Percentiles rank a stretch among this genome's conserved stretches.
Evolutionary conservation across 2,888 invertebrate genomes (phyloP).

Genomic region (Siphonodentalium dalli): DNA sequence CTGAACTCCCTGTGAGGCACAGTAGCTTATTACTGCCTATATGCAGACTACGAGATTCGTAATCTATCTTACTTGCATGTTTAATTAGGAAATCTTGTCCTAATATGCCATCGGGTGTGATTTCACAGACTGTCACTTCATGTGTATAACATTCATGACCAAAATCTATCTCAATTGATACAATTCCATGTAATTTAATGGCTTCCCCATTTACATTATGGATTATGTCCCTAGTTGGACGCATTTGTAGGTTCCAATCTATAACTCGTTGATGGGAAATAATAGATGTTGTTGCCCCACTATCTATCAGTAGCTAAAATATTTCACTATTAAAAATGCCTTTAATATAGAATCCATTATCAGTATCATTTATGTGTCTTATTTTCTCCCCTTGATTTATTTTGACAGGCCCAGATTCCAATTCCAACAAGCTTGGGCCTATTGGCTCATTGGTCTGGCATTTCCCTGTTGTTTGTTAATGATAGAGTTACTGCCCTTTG

Average conservation of each 20-base stretch:
- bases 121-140: constrained; percentile 14
- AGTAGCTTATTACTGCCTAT: constrained; percentile 4
- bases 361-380: too few species aligned
- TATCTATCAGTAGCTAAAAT: constrained; percentile 12
- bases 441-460: too few species aligned
- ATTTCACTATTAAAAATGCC: not conserved
- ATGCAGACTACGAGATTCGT: constrained; percentile 4
- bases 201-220: constrained; percentile 13
- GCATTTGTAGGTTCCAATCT: not conserved
- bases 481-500: too few species aligned
- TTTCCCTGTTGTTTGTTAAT: too few species aligned
- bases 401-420: too few species aligned
- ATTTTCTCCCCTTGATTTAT: too few species aligned
- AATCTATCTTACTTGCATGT: constrained; percentile 10
- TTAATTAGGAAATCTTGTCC: constrained; percentile 21
- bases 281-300: constrained; percentile 13
- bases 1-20: constrained; percentile 11
- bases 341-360: constrained; percentile 19
- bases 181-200: constrained; percentile 9
- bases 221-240: not conserved
- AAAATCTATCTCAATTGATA: not conserved
- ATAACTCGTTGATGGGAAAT: constrained; percentile 4
- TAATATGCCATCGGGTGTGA: constrained; percentile 16
- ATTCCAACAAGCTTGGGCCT: too few species aligned
- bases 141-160: not conserved